Conservation (phyloP, 2,113 vertebrate genomes). For the Bucco capensis region DNA sequence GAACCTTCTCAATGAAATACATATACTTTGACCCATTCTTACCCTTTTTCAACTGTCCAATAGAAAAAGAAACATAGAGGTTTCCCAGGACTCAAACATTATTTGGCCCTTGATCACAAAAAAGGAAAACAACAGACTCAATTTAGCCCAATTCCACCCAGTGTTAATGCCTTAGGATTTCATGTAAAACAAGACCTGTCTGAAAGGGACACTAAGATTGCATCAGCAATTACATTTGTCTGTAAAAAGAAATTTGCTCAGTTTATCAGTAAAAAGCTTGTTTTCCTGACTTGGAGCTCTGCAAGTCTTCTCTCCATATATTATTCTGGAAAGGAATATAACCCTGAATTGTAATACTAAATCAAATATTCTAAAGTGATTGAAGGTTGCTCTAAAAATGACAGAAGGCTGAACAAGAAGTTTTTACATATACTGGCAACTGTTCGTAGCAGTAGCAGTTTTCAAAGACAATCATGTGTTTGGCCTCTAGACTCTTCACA, state of each 20-base stretch:
- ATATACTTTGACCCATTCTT: not conserved
- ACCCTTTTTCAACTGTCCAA: not conserved
- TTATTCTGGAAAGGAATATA: slow-evolving; percentile 43
- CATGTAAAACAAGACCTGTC: not conserved
- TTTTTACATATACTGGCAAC: slow-evolving; percentile 41
- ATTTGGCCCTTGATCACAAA: not conserved
- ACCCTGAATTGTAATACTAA: slow-evolving; percentile 61
- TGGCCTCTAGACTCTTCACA: not conserved
- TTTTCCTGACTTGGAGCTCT: slow-evolving; percentile 55
- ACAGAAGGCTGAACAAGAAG: slow-evolving; percentile 30
- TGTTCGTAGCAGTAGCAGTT: not conserved
- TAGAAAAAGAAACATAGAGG: not conserved
- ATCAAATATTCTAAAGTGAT: slow-evolving; percentile 51
- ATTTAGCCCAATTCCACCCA: not conserved
- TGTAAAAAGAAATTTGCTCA: slow-evolving; percentile 1
- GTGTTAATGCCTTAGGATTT: not conserved
- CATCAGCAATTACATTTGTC: not conserved
- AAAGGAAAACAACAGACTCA: not conserved
- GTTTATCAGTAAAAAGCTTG: not conserved
- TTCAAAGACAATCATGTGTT: slow-evolving; percentile 39
- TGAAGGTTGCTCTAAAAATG: slow-evolving; percentile 39
- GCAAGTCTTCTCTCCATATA: slow-evolving; percentile 28
- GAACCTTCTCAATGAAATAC: not conserved
- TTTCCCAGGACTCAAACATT: not conserved
- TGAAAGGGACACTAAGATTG: not conserved